Evolutionary conservation across 2,888 invertebrate genomes (phyloP).

Genomic region (Synanthedon formicaeformis): DNA sequence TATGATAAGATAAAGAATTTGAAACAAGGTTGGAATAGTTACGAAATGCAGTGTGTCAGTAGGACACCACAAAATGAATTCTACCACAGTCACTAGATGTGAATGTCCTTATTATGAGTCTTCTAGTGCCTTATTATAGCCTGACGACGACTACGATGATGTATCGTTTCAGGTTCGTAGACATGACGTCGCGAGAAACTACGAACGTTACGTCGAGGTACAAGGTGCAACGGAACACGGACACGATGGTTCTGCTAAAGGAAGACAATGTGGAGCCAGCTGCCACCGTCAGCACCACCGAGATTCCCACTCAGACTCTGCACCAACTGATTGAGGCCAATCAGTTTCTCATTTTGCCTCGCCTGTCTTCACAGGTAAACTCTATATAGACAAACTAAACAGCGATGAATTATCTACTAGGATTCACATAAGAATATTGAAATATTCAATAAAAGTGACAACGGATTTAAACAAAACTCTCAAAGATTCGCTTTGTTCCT

Average conservation of each 20-base stretch:
- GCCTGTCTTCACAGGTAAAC: slow-evolving; percentile 88
- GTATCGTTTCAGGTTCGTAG: slow-evolving; percentile 71
- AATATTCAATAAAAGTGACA: background rate
- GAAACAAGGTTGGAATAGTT: too few species aligned
- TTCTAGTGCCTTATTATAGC: too few species aligned
- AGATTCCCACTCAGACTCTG: slow-evolving; percentile 89
- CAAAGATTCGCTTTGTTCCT: too few species aligned
- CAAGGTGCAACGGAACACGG: slow-evolving; percentile 73
- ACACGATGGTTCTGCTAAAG: slow-evolving; percentile 85
- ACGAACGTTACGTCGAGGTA: slow-evolving; percentile 75
- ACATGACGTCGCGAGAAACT: slow-evolving; percentile 72
- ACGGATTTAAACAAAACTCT: too few species aligned
- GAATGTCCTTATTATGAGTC: too few species aligned
- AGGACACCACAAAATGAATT: too few species aligned
- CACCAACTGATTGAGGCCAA: slow-evolving; percentile 90
- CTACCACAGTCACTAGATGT: too few species aligned
- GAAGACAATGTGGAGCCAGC: slow-evolving; percentile 85
- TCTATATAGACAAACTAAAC: background rate
- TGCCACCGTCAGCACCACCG: slow-evolving; percentile 89
- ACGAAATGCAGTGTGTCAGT: too few species aligned
- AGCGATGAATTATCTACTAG: background rate
- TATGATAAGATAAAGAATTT: too few species aligned
- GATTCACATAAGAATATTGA: background rate
- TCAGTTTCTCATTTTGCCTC: slow-evolving; percentile 87
- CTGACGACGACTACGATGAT: background rate